Base-by-base conservation (phyloP, 2,888 invertebrate species). In the Acronicta leporina region DNA sequence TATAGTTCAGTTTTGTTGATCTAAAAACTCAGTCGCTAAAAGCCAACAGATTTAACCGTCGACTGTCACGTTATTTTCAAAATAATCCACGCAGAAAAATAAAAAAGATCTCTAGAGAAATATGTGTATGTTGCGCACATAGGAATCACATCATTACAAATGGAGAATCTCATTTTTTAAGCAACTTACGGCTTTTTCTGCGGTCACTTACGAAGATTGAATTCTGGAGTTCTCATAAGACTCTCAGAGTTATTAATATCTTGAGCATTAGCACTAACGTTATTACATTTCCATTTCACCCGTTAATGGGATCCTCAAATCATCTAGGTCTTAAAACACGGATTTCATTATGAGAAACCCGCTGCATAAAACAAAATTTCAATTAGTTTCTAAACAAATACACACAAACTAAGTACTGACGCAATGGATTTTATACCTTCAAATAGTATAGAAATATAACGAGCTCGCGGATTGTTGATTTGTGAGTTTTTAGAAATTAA, bases 21-120 rank as follows among this genome's bases (percentile, higher is more conserved):
- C 15, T 14, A 6, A 38, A 16, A 25, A n/a, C n/a, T 5, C 11
- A 38, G 10, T 13, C n/a, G 11, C 8, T 15, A 15, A 30, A 46
- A 30, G 30, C 41, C 16, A 27, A 16, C 35, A 41, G 30, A 46
- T 38, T 51, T 50, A 9, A 43, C 40, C 48, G 54, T 54, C 30
- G 55, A 46, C 52, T 55, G 48, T 49, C 60, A 47, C 48, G 45
- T 45, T 50, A 56, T 65, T 67, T 66, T 72, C n/a, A 48, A 63
- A 75, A 75, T 75, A 75, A 76, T 73, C 56, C 67, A 66, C 57
- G 64, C 51, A 66, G 68, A 71, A 76, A 74, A 77, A 67, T 63
- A 64, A 61, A 70, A 68, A 71, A 47, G 60, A 65, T 77, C 75
- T 71, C 75, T 58, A 7, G 75, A 74, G 79, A 69, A 68, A 70